Evolutionary conservation across 2,888 invertebrate species (phyloP), one percentile per base, ranked within the genome.

Genomic region (Blastobasis adustella): DNA sequence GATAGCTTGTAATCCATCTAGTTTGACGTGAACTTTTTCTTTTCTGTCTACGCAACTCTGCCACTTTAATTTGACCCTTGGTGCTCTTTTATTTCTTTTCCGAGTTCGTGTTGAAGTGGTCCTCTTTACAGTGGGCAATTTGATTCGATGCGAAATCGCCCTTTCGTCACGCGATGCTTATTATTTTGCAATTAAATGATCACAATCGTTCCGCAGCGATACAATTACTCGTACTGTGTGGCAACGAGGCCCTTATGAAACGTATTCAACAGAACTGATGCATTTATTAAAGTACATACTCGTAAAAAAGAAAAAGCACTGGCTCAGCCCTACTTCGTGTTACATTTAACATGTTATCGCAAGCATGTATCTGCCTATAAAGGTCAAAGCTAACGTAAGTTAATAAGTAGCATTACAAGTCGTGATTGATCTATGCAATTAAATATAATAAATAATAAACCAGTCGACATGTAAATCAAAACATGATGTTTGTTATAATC

Each of bases 111-210:
- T 46, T 46, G 37, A n/a, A 7, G 10, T 10, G 37, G 50, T 6
- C 8, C 50, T 45, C 37, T n/a, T 37, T 46, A 5, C 40, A 38
- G 6, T 49, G 51, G 54, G 37, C 41, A 44, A 10, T 50, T 49
- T 42, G 46, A 51, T 51, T 47, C 52, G 58, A 61, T 54, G 65
- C 61, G 59, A 68, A 68, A 65, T 65, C 55, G 61, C 66, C 64
- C 66, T 67, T 71, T 69, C 53, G 63, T 53, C 76, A 76, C 71
- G 74, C 76, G 62, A 76, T 54, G 55, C 57, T 61, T 58, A 67
- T 69, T 73, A 71, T 66, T 61, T 61, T 62, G 63, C 65, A 69
- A 75, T 73, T 67, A 73, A 66, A 61, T 63, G 48, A 62, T 67
- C 63, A 60, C 57, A 65, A 62, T 49, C 55, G 61, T 69, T 63